Base-by-base conservation (phyloP, 2,888 invertebrate genomes). In the Chaetogeoica ovagalla region DNA sequence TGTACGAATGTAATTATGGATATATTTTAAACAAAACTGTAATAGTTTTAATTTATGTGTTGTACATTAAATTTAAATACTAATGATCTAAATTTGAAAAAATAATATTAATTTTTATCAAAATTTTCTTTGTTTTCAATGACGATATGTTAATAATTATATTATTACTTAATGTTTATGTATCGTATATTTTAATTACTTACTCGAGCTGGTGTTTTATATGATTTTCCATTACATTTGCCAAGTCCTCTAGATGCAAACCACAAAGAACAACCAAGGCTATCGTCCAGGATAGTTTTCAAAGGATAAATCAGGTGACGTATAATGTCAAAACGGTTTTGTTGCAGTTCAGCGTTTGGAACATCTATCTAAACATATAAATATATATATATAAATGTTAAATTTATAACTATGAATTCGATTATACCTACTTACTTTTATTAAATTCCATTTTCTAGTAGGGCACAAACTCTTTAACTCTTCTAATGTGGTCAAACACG, bases 191-290 rank as follows among this genome's bases (percentile, higher is more conserved):
- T 52, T 5, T 1, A 68, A 70, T 57, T 79, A 84, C 85, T 86
- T 88, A 91, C 91, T 86, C 93, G 89, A 83, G 91, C 90, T 30
- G 90, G 87, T 59, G 93, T 91, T 81, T 85, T 85, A 82, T 89
- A 90, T 6, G 83, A 76, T 17, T 84, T 74, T 5, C 84, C 84
- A 65, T 83, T 83, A 3, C 88, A 74, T n/a, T 82, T 74, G 71
- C 91, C 92, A 82, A 87, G 85, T 6, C 92, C 96, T 84, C 92
- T 88, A 69, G 95, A 91, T 39, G 98, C 98, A 89, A 98, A 99
- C 97, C 98, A 99, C 68, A 95, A 88, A n/a, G 94, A 97, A 86
- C 94, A 94, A 0, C 98, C 98, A 73, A 99, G 89, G 85, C 96
- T 97, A 86, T 99, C 98, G 88, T 99, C 99, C 70, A 99, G 87